Percentiles rank a stretch among this genome's conserved stretches.
These are phyloP conservation scores for Malurus splendens DNA, from an alignment of 2,797 vertebrate genomes.

Conservation along the genomic window DNA sequence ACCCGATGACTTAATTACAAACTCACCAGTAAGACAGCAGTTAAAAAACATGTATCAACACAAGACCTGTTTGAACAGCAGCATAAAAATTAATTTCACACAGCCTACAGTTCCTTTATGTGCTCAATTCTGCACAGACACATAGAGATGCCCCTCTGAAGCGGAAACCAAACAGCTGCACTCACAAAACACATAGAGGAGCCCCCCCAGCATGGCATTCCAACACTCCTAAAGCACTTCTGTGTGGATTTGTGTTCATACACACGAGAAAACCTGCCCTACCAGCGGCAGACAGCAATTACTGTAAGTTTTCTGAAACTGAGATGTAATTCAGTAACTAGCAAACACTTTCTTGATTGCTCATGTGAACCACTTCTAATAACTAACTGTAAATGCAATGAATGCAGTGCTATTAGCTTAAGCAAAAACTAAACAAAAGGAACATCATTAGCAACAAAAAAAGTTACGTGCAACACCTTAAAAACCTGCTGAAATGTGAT, in stretches of 20 bases:
- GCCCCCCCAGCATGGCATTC: not conserved
- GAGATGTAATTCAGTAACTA: not conserved
- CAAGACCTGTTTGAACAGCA: not conserved
- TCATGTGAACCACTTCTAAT: not conserved
- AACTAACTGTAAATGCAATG: not conserved
- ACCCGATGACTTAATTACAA: not conserved
- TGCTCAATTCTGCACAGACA: not conserved
- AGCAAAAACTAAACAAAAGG: not conserved
- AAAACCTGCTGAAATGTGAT: not conserved
- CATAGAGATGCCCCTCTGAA: not conserved
- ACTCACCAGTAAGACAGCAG: not conserved
- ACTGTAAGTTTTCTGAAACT: not conserved
- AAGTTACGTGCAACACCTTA: not conserved
- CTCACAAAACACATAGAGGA: not conserved
- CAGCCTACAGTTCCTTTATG: not conserved
- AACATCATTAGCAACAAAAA: not conserved
- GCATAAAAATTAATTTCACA: not conserved
- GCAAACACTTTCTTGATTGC: not conserved
- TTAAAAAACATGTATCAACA: not conserved
- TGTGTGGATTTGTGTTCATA: not conserved
- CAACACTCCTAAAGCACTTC: not conserved
- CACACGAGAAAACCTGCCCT: not conserved
- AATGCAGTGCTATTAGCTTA: not conserved
- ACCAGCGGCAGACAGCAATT: not conserved
- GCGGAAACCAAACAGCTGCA: not conserved